Evolutionary conservation across 1,140 invertebrate species (phyloP).

Genomic region (Diachasmimorpha longicaudata): DNA sequence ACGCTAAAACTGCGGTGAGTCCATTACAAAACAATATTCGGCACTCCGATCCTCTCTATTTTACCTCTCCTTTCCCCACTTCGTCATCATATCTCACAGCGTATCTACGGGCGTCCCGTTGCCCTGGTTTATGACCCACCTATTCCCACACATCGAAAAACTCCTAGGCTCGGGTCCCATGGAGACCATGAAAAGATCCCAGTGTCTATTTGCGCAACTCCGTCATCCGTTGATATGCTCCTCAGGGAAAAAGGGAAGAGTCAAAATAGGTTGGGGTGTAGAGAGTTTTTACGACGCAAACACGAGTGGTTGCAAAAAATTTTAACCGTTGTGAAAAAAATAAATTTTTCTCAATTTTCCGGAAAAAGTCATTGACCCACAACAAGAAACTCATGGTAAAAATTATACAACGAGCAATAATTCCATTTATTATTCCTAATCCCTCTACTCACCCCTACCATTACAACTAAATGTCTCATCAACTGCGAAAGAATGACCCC

Average conservation of each 20-base stretch:
- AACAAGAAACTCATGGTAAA: no score
- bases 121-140: constrained; percentile 29
- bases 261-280: no score
- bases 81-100: background rate
- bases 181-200: constrained; percentile 27
- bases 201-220: constrained; percentile 14
- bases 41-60: constrained; percentile 29
- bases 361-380: no score
- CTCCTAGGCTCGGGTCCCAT: constrained; percentile 29
- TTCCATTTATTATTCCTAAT: no score
- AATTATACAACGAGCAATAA: no score
- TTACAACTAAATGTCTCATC: background rate
- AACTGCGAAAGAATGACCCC: background rate
- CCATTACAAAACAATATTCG: constrained; percentile 42
- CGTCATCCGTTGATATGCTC: constrained; percentile 14
- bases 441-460: no score
- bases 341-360: no score
- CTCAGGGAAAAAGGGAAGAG: constrained; percentile 9
- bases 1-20: constrained; percentile 32
- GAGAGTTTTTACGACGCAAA: no score
- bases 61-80: background rate
- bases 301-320: no score
- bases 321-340: no score
- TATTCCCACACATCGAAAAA: constrained; percentile 6
- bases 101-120: constrained; percentile 9